phyloP scores from a whole-genome alignment of 2,888 invertebrate species.

The Synanthedon andrenaeformis region DNA sequence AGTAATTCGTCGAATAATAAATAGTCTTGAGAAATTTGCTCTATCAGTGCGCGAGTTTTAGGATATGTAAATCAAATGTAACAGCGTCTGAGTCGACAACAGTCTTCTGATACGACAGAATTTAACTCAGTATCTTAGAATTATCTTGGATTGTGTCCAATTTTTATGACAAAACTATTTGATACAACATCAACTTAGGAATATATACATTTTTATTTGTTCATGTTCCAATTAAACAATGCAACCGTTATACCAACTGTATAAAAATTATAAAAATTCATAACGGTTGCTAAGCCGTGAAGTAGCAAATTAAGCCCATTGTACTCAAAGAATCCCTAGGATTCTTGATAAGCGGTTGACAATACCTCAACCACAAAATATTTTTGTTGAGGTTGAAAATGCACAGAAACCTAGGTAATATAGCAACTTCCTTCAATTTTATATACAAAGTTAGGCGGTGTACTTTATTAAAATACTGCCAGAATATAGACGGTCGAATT shows the following conservation, averaged over 20 bases:
- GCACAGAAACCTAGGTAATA: background rate
- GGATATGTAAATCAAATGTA: constrained; percentile 47
- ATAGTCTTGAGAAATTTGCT: no score
- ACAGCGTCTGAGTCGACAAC: constrained; percentile 40
- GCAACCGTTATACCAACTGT: no score
- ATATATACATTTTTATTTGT: background rate
- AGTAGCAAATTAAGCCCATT: no score
- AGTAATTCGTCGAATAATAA: no score
- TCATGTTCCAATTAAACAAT: no score
- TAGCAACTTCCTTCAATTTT: background rate
- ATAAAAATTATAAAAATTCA: no score
- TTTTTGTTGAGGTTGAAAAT: background rate
- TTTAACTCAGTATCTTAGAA: constrained; percentile 43
- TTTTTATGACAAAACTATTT: constrained; percentile 33
- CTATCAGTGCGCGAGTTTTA: background rate
- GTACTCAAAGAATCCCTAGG: no score
- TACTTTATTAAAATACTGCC: constrained; percentile 10
- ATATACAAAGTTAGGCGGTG: constrained; percentile 1
- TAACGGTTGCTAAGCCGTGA: no score
- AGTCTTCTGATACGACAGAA: constrained; percentile 41
- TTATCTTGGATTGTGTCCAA: constrained; percentile 42
- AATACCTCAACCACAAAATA: background rate
- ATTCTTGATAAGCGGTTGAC: background rate
- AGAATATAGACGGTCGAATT: constrained; percentile 1
- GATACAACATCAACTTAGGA: constrained; percentile 13